Conservation (phyloP, 2,888 invertebrate genomes). For the Ormyrus nitidulus region DNA sequence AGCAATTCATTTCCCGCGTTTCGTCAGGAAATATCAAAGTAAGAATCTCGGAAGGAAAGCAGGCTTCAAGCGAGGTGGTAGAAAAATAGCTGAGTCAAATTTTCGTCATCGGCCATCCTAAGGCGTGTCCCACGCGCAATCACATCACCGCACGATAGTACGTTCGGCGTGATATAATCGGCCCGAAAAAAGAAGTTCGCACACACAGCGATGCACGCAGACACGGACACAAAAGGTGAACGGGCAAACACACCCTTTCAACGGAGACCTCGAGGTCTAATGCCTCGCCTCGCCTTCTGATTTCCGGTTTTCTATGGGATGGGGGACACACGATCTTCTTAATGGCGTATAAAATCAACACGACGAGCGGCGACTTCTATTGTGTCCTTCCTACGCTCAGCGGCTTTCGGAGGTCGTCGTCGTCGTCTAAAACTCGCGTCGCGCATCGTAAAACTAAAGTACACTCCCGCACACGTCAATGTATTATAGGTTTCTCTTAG, state of each 20-base stretch:
- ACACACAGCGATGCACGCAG: no score
- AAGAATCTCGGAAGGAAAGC: no score
- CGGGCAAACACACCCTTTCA: constrained; percentile 41
- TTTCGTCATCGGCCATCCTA: constrained; percentile 17
- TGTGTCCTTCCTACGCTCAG: background rate
- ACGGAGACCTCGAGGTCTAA: constrained; percentile 27
- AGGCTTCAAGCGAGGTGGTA: no score
- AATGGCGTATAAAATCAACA: constrained; percentile 67
- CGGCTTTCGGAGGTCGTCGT: background rate
- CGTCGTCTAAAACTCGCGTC: background rate
- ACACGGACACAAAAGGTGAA: constrained; percentile 5
- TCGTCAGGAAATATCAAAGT: no score
- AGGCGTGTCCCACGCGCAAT: constrained; percentile 23
- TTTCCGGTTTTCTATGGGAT: constrained; percentile 63
- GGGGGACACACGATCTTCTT: constrained; percentile 68
- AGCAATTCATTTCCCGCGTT: background rate
- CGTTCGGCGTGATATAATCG: constrained; percentile 35
- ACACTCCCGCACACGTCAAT: background rate
- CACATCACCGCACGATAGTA: constrained; percentile 13
- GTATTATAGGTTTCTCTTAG: constrained; percentile 35
- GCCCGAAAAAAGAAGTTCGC: background rate
- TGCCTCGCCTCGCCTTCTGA: constrained; percentile 65
- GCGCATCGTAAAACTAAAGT: constrained; percentile 25
- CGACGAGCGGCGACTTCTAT: background rate
- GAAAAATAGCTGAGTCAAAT: constrained; percentile 44